Evolutionary conservation across 1,140 invertebrate species (phyloP).

Genomic region (Psilanteris sp.): DNA sequence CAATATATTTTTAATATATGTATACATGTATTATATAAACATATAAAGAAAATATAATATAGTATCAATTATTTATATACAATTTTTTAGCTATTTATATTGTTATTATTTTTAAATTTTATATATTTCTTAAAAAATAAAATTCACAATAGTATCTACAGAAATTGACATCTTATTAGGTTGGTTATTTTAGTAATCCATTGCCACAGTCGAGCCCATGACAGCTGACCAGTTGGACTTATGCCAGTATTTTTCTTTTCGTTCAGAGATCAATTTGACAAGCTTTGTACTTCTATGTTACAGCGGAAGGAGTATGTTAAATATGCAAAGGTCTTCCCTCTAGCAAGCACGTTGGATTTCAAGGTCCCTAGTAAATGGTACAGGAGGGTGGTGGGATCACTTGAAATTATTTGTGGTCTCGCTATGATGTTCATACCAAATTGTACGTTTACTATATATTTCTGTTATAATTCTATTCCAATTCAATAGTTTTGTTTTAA

Average conservation of each 20-base stretch:
- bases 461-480: neutral
- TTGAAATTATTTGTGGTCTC: slow-evolving; percentile 94
- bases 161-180: too few relatives aligned
- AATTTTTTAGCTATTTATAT: too few relatives aligned
- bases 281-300: slow-evolving; percentile 77
- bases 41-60: too few relatives aligned
- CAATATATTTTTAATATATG: too few relatives aligned
- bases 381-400: slow-evolving; percentile 89
- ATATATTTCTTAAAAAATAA: too few relatives aligned
- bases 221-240: slow-evolving; percentile 67
- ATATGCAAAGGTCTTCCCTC: slow-evolving; percentile 97
- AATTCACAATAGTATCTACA: too few relatives aligned
- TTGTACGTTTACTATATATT: slow-evolving; percentile 82
- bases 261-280: slow-evolving; percentile 20
- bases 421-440: slow-evolving; percentile 93
- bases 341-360: slow-evolving; percentile 89
- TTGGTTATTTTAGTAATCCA: slow-evolving; percentile 67
- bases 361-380: slow-evolving; percentile 97
- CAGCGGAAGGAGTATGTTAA: slow-evolving; percentile 98
- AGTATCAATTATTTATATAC: too few relatives aligned
- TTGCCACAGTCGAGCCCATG: slow-evolving; percentile 69
- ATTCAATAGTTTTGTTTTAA: neutral
- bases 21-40: too few relatives aligned
- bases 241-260: slow-evolving; percentile 57
- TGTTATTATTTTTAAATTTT: too few relatives aligned